phyloP scores from a whole-genome alignment of 2,888 invertebrate species.

The Amphiduros pacificus region DNA sequence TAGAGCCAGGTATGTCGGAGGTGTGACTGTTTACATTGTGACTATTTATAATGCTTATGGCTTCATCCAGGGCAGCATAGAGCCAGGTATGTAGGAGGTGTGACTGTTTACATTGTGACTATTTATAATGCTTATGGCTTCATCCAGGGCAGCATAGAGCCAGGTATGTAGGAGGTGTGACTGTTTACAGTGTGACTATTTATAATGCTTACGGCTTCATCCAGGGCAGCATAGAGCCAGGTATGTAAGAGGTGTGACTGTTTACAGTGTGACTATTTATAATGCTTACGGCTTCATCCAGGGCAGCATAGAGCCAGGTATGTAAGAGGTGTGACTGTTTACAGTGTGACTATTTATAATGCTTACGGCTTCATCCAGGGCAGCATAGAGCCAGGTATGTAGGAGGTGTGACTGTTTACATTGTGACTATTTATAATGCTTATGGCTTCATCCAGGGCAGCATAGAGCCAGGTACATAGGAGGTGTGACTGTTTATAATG shows the following conservation, averaged over 20 bases:
- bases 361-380: constrained; percentile 54
- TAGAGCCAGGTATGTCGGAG: constrained; percentile 47
- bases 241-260: constrained; percentile 37
- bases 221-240: constrained; percentile 45
- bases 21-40: constrained; percentile 12
- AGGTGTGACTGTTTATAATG: too few species aligned
- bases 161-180: constrained; percentile 40
- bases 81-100: too few species aligned
- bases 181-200: constrained; percentile 24
- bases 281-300: constrained; percentile 53
- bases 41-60: constrained; percentile 52
- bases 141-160: constrained; percentile 44
- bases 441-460: too few species aligned
- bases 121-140: constrained; percentile 52
- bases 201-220: constrained; percentile 54
- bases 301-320: constrained; percentile 48
- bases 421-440: too few species aligned
- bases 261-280: constrained; percentile 29
- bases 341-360: constrained; percentile 38
- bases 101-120: constrained; percentile 7
- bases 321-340: constrained; percentile 18
- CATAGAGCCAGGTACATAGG: constrained; percentile 44
- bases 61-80: constrained; percentile 45
- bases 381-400: constrained; percentile 43
- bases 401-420: too few species aligned